phyloP scores from a whole-genome alignment of 2,888 invertebrate genomes.

The Dascillus cervinus region DNA sequence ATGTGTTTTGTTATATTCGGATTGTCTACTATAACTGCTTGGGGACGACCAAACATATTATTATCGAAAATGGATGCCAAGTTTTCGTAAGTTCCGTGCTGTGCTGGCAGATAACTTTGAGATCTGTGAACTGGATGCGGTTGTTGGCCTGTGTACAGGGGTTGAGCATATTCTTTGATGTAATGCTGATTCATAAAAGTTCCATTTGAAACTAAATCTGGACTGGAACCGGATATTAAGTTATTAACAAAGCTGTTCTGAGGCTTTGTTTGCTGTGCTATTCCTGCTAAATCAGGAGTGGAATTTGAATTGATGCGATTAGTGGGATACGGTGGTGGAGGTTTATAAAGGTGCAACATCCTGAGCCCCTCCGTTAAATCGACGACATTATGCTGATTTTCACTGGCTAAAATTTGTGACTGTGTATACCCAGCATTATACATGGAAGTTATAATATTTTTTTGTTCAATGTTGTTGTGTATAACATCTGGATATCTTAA shows the following conservation, averaged over 20 bases:
- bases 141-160: slow-evolving; percentile 28
- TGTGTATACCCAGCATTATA: slow-evolving; percentile 26
- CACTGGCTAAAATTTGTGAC: slow-evolving; percentile 27
- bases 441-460: slow-evolving; percentile 22
- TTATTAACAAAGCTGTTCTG: slow-evolving; percentile 34
- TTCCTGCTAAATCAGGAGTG: slow-evolving; percentile 74
- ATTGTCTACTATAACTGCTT: slow-evolving; percentile 48
- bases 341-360: slow-evolving; percentile 65
- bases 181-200: slow-evolving; percentile 49
- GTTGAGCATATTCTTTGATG: slow-evolving; percentile 27
- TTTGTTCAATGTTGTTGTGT: slow-evolving; percentile 43
- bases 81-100: slow-evolving; percentile 68
- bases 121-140: slow-evolving; percentile 37
- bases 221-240: slow-evolving; percentile 68
- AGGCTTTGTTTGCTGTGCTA: slow-evolving; percentile 48
- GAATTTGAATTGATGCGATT: slow-evolving; percentile 73
- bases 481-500: slow-evolving; percentile 61
- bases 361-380: slow-evolving; percentile 48
- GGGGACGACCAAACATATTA: slow-evolving; percentile 33
- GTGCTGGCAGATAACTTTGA: slow-evolving; percentile 39
- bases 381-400: slow-evolving; percentile 22
- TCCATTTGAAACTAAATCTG: slow-evolving; percentile 68
- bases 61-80: slow-evolving; percentile 54
- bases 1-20: slow-evolving; percentile 53
- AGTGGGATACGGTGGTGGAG: slow-evolving; percentile 78